Evolutionary conservation across 1,140 invertebrate species (phyloP), one percentile per base, ranked within the genome.

Genomic region (Bombus consobrinus): DNA sequence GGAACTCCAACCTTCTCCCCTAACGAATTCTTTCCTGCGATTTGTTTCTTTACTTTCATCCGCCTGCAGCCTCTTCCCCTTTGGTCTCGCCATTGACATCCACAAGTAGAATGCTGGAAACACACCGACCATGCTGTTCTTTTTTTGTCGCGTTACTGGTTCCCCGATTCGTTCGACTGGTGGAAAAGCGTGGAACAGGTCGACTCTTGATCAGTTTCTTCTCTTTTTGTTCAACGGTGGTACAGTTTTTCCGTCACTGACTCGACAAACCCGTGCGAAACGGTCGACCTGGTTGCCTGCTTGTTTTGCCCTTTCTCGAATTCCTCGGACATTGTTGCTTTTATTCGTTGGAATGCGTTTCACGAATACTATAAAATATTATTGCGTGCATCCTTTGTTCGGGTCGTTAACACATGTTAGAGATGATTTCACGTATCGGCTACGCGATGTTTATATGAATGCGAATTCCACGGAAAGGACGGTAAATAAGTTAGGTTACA

Each of bases 11-110:
- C 43, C 72, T 32, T 32, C 73, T 32, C 15, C 39, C 57, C 18
- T 37, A 57, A 34, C 53, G 57, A 75, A 82, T 82, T 82, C 71
- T 75, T 75, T 82, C 80, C 57, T 82, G 41, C 81, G 72, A 82
- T 82, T 82, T 75, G 71, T 75, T 83, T 73, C 59, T 83, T 76
- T 68, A 73, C 62, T 64, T 47, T 68, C 73, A 37, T 81, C 39
- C 37, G 39, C 28, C 53, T 37, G 32, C 32, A 37, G 34, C 18
- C 66, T 39, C 25, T 71, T 71, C 12, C 37, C 37, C 37, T 71
- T 71, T 34, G n/a, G 39, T 39, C 47, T 32, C 37, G 69, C 41
- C 62, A 76, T 77, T 77, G 43, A 77, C 34, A 83, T 53, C 72
- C n/a, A 53, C 18, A n/a, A 37, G 28, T 28, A 53, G 62, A 76